Conservation (phyloP, 1,140 invertebrate genomes). For the Drosophila bipectinata region DNA sequence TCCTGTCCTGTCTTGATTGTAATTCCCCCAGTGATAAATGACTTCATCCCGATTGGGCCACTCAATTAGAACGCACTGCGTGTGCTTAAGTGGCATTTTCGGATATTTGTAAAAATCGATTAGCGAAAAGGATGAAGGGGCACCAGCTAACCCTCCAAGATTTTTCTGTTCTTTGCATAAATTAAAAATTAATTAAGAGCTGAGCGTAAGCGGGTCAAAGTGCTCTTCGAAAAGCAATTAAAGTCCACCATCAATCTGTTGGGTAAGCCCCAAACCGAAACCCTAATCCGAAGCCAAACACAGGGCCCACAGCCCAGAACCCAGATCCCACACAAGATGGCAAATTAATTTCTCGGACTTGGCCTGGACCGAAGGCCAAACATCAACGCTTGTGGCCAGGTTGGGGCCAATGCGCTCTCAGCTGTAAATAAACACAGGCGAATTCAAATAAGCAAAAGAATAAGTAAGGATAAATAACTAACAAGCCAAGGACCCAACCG, state of each 20-base stretch:
- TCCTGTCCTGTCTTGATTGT: conserved; percentile 24
- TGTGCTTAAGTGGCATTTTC: conserved; percentile 55
- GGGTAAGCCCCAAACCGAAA: conserved; percentile 31
- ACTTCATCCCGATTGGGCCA: conserved; percentile 29
- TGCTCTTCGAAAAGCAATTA: conserved; percentile 68
- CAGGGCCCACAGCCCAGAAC: conserved; percentile 1
- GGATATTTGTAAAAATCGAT: conserved; percentile 52
- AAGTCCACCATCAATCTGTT: conserved; percentile 58
- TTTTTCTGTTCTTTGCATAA: conserved; percentile 54
- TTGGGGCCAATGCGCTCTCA: conserved; percentile 59
- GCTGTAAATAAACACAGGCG: conserved; percentile 74
- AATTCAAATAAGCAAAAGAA: conserved; percentile 78
- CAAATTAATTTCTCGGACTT: conserved; percentile 15
- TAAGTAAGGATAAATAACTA: conserved; percentile 78
- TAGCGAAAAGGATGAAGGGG: conserved; percentile 46
- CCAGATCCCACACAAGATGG: conserved; percentile 12
- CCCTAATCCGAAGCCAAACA: conserved; percentile 17
- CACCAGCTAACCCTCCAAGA: conserved; percentile 8
- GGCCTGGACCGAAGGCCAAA: conserved; percentile 44
- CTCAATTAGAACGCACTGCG: conserved; percentile 39
- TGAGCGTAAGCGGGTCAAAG: conserved; percentile 24
- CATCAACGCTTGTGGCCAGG: conserved; percentile 37
- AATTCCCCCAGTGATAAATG: conserved; percentile 66
- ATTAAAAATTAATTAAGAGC: conserved; percentile 77
- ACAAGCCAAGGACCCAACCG: conserved; percentile 47